A percentile compares a stretch with the other conserved stretches of the same genome.
Conservation (phyloP, 2,888 invertebrate genomes). For the Zygothrica quintamaculata region DNA sequence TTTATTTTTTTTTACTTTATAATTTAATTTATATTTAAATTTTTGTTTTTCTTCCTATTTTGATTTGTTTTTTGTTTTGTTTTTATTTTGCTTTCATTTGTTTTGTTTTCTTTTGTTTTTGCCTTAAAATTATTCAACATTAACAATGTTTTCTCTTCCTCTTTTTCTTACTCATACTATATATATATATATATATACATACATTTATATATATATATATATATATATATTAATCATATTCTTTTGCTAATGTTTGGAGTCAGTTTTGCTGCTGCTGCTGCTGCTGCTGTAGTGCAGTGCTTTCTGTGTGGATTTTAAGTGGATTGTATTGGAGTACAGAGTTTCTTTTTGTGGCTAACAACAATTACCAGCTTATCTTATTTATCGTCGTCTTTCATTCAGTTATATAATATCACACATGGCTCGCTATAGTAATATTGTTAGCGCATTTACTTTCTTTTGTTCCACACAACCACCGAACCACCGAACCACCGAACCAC, state of each 20-base stretch:
- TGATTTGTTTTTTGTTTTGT: slow-evolving; percentile 40
- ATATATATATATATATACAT: slow-evolving; percentile 36
- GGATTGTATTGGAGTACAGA: no score
- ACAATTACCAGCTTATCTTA: background rate
- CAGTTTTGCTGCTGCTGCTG: no score
- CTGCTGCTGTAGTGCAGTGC: no score
- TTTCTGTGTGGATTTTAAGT: no score
- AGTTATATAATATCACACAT: slow-evolving; percentile 28
- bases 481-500: no score
- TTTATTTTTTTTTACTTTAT: slow-evolving; percentile 3
- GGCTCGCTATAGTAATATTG: slow-evolving; percentile 12
- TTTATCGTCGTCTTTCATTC: slow-evolving; percentile 9
- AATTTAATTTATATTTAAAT: background rate
- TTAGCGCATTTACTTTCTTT: no score
- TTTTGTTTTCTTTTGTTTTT: slow-evolving; percentile 35
- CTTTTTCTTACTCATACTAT: slow-evolving; percentile 21
- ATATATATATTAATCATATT: slow-evolving; percentile 20
- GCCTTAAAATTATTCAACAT: slow-evolving; percentile 77
- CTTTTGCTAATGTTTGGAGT: background rate
- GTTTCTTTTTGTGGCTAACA: no score
- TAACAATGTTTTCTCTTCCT: slow-evolving; percentile 66
- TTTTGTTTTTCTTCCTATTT: slow-evolving; percentile 20
- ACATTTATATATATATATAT: slow-evolving; percentile 38
- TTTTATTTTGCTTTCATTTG: slow-evolving; percentile 21
- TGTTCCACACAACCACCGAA: no score